A percentile compares a stretch with the other conserved stretches of the same genome.
phyloP scores from a whole-genome alignment of 2,113 vertebrate species.

The Mustela lutreola region DNA sequence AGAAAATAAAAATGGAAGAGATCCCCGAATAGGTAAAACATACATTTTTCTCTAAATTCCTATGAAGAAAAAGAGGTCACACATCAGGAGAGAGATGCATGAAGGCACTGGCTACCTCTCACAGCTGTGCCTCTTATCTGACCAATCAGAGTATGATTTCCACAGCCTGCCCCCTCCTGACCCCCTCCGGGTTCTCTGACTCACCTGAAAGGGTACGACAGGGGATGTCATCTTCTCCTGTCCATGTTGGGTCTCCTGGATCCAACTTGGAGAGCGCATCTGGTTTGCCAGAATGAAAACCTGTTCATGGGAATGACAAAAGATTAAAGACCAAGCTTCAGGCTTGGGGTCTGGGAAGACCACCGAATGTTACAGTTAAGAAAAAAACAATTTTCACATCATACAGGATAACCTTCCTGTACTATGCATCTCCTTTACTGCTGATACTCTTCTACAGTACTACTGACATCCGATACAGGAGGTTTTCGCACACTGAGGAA shows the following conservation, averaged over 20 bases:
- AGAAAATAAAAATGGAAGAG: background rate
- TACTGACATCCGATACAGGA: background rate
- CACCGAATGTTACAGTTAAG: background rate
- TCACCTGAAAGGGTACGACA: background rate
- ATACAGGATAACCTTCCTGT: background rate
- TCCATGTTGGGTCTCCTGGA: conserved; percentile 87
- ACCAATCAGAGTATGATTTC: background rate
- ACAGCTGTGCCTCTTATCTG: background rate
- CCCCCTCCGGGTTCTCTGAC: background rate
- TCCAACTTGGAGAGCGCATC: conserved; percentile 82
- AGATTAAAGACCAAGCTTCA: background rate
- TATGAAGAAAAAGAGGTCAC: background rate
- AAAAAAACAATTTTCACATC: background rate
- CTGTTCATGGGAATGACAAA: background rate
- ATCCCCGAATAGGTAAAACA: background rate
- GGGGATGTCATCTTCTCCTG: background rate
- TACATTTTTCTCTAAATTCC: background rate
- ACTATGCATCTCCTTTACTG: background rate
- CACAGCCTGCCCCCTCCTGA: rapidly evolving
- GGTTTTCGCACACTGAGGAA: background rate
- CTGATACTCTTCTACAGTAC: background rate
- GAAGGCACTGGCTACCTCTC: background rate
- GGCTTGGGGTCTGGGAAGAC: background rate
- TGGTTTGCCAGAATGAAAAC: conserved; percentile 84
- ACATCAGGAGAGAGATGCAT: rapidly evolving